phyloP scores from a whole-genome alignment of 2,797 vertebrate species.

The Falco concolor region DNA sequence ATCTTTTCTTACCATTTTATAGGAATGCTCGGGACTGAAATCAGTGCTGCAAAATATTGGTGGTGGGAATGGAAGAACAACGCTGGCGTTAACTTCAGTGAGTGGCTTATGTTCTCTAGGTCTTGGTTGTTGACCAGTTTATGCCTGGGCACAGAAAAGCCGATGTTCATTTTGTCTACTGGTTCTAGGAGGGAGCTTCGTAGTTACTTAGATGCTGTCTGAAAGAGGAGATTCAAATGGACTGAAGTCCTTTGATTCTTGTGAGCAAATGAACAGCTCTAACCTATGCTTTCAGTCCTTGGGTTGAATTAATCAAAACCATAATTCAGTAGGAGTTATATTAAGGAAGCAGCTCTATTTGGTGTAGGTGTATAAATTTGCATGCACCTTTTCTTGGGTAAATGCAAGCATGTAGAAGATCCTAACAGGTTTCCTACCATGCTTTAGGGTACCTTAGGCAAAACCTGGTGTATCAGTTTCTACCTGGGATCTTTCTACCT shows the following conservation, averaged over 20 bases:
- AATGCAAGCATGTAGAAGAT: background rate
- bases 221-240: background rate
- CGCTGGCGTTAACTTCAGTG: background rate
- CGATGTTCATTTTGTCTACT: background rate
- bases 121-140: background rate
- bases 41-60: background rate
- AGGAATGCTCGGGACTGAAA: background rate
- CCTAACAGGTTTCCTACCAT: background rate
- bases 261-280: background rate
- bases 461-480: background rate
- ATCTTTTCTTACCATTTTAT: background rate
- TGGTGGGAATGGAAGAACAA: background rate
- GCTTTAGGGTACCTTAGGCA: background rate
- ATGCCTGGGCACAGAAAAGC: background rate
- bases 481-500: background rate
- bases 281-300: background rate
- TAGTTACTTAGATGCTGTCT: background rate
- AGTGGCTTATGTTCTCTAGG: background rate
- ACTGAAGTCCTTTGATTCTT: background rate
- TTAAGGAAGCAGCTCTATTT: background rate
- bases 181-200: background rate
- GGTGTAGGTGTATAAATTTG: background rate
- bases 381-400: fast-evolving
- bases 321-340: background rate
- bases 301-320: background rate